Evolutionary conservation across 2,113 vertebrate genomes (phyloP).

Genomic region (Phylloscopus trochiloides): DNA sequence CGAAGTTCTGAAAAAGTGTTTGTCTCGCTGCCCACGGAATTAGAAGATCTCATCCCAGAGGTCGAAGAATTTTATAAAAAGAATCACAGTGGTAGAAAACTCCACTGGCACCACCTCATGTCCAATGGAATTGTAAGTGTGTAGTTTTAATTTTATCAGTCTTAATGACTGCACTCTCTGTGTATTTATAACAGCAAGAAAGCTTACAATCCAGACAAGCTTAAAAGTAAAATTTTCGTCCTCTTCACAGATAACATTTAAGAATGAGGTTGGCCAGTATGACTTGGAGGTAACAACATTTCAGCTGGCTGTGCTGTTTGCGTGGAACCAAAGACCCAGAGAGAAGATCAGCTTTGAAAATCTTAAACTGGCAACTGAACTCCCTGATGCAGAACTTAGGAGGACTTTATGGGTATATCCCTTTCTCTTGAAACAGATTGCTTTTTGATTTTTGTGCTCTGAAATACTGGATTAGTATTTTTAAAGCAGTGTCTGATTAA

Average conservation of each 20-base stretch:
- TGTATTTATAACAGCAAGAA: neutral
- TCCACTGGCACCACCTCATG: constrained; percentile 99
- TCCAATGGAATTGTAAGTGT: constrained; percentile 97
- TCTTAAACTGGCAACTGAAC: constrained; percentile 95
- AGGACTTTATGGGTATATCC: constrained; percentile 95
- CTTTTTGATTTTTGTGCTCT: neutral
- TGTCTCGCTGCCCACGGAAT: constrained; percentile 93
- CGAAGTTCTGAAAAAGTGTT: constrained; percentile 98
- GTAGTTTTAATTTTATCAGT: neutral
- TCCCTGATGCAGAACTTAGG: constrained; percentile 95
- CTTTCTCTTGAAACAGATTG: constrained; percentile 39
- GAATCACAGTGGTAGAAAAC: constrained; percentile 97
- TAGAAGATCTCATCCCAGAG: constrained; percentile 97
- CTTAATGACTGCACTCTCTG: neutral
- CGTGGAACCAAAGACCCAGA: constrained; percentile 98
- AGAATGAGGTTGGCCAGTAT: constrained; percentile 98
- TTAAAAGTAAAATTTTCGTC: neutral
- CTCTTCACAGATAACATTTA: constrained; percentile 91
- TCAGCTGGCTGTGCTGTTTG: constrained; percentile 95
- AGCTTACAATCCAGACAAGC: neutral
- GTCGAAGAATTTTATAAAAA: constrained; percentile 99
- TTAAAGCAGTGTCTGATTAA: neutral
- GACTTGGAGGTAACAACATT: constrained; percentile 98
- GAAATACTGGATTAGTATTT: constrained; percentile 14
- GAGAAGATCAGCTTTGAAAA: constrained; percentile 99